Evolutionary conservation across 1,140 invertebrate species (phyloP), one percentile per base, ranked within the genome.

Genomic region (Papilio machaon): DNA sequence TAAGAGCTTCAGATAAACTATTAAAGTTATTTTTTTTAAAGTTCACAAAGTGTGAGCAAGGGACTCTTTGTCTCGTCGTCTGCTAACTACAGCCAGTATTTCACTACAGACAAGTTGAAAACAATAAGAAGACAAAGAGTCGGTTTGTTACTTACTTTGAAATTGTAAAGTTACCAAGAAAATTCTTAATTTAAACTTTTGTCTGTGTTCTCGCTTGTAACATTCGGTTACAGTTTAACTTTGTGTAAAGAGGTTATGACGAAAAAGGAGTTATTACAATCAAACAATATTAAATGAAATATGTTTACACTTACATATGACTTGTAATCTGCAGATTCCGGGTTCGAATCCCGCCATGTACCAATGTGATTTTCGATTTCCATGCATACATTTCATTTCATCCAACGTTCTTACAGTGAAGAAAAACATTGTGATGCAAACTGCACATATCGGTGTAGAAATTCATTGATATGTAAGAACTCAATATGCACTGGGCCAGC

Each of bases 101-200:
- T 64, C 30, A 64, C 23, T 5, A 35, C 64, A 67, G 64, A 67
- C 64, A 67, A 64, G 19, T 64, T 23, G 10, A 67, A 30, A 35
- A 67, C 64, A 67, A 67, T 67, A 67, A 67, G 64, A 67, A 67
- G 35, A 67, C 64, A 67, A 67, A 67, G 64, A 35, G 64, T 15
- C 64, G 64, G 64, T 67, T 67, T 67, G 64, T 67, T 67, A 67
- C 64, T 67, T 67, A 67, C 64, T 67, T 67, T 67, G 64, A 67
- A 67, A 67, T 67, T 67, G 64, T 67, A 13, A 15, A 67, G 64
- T 67, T 67, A 67, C 64, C 10, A 10, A 67, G 64, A 67, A 67
- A 67, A 67, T 67, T 67, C 23, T 67, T 67, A 67, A 67, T 67
- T 35, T 67, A 67, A 67, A 67, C 64, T 67, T 67, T 67, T 67